Base-by-base conservation (phyloP, 2,888 invertebrate species). In the Dyspetes luteomarginatus region DNA sequence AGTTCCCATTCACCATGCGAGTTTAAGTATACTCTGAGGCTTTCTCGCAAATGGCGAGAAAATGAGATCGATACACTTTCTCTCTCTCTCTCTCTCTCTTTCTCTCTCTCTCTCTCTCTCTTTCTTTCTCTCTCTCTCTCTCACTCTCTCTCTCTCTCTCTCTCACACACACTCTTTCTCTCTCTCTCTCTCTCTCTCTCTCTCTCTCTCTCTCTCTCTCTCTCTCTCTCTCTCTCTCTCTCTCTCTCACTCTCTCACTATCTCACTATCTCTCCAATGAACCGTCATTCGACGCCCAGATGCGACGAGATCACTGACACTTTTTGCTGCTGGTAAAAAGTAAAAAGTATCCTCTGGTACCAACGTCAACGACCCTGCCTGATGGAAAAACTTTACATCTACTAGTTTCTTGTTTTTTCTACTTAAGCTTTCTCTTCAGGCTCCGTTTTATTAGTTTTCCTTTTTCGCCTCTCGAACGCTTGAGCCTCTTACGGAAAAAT, bases 11-110 rank as follows among this genome's bases (percentile, higher is more conserved):
- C 73, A 28, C 15, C 28, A 12, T 36, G 12, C 45, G 55, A 60
- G 22, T 60, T 72, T 4, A 74, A 56, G 56, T 65, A 24, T 58
- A 9, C 15, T 17, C 19, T 15, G 9, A 50, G 43, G 36, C 64
- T 30, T 74, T 55, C 62, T 43, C 15, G 50, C 17, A 36, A 41
- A 41, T 67, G 43, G 41, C 12, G 69, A 62, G 30, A 52, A 62
- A 62, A 55, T 36, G 28, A 17, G 22, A 36, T 69, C 69, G 43
- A 28, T 60, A 22, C 43, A 17, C n/a, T 64, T 9, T 36, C 12
- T 17, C 2, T 15, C 28, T 17, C 17, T 68, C 56, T 36, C 12
- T 36, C 12, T n/a, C n/a, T n/a, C n/a, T n/a, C n/a, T 64, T 9
- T 36, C 12, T 17, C 2, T 15, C 28, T 17, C 17, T 68, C 56